phyloP scores from a whole-genome alignment of 2,888 invertebrate species.

The Heliconius erato region DNA sequence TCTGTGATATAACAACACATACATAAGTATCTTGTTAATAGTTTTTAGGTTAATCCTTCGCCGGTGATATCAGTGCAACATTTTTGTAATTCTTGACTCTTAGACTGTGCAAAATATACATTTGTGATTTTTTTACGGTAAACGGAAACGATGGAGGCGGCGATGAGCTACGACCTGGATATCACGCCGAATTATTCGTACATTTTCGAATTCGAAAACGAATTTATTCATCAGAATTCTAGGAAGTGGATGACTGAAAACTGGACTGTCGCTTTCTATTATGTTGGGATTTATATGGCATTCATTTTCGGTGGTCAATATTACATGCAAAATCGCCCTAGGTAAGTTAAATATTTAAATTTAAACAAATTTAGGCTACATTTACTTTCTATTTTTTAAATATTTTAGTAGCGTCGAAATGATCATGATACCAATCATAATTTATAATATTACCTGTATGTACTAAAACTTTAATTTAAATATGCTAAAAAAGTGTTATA shows the following conservation, averaged over 20 bases:
- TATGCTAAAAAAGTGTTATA: no score
- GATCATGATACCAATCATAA: no score
- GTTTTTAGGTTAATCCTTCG: slow-evolving; percentile 77
- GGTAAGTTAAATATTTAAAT: slow-evolving; percentile 77
- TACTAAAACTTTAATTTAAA: no score
- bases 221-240: slow-evolving; percentile 95
- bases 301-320: slow-evolving; percentile 97
- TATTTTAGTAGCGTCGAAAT: background rate
- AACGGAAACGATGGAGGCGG: slow-evolving; percentile 68
- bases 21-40: slow-evolving; percentile 69
- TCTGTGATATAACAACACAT: slow-evolving; percentile 81
- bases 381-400: background rate
- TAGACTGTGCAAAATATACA: slow-evolving; percentile 57
- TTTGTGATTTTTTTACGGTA: slow-evolving; percentile 59
- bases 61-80: slow-evolving; percentile 79
- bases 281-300: slow-evolving; percentile 95
- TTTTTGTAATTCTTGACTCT: slow-evolving; percentile 55
- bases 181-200: slow-evolving; percentile 95
- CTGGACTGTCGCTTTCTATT: slow-evolving; percentile 97
- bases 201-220: slow-evolving; percentile 97
- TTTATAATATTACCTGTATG: no score
- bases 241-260: slow-evolving; percentile 98
- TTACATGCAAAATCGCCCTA: slow-evolving; percentile 96
- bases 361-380: no score
- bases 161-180: slow-evolving; percentile 83